Base-by-base conservation (phyloP, 2,797 vertebrate species). In the Triplophysa yarkandensis region DNA sequence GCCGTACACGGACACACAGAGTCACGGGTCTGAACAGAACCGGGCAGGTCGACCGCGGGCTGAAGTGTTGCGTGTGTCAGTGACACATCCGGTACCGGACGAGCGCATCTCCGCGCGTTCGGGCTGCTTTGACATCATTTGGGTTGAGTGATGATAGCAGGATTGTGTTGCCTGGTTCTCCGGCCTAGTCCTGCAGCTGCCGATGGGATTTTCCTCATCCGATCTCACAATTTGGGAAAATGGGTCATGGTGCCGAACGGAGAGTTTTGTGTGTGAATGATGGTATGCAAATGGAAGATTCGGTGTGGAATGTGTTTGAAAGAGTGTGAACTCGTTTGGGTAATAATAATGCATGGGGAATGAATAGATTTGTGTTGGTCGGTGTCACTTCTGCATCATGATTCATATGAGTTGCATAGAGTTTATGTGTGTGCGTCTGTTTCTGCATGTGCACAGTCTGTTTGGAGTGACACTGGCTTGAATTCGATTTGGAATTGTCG, bases 131-230 rank as follows among this genome's bases (percentile, higher is more conserved):
- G 73, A 74, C 84, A 77, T 36, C 80, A 81, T 82, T 83, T 83
- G 87, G 81, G 55, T 85, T 84, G 66, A 82, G 82, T 82, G 83
- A 86, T 85, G 85, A 80, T 76, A 80, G 77, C 78, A 74, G 44
- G 77, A 78, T 79, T 84, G 84, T 86, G 86, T 86, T 88, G 85
- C 88, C 86, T 87, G 92, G 90, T 92, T 91, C 89, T 89, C 63
- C 82, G 92, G 92, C 92, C 92, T 93, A 93, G 90, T 88, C 86
- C 86, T 91, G 77, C 80, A 84, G 87, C 88, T 83, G 89, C 87
- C 73, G 76, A 78, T 76, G 86, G 91, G 88, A 91, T 87, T 91
- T 84, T 89, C 85, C 85, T 88, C 86, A 91, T 90, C 89, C 89
- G 86, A 88, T 89, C 83, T 90, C 92, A 93, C 86, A 91, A 89